These are phyloP conservation scores for Halictus quadricinctus DNA, from an alignment of 2,888 invertebrate genomes.

Conservation along the genomic window DNA sequence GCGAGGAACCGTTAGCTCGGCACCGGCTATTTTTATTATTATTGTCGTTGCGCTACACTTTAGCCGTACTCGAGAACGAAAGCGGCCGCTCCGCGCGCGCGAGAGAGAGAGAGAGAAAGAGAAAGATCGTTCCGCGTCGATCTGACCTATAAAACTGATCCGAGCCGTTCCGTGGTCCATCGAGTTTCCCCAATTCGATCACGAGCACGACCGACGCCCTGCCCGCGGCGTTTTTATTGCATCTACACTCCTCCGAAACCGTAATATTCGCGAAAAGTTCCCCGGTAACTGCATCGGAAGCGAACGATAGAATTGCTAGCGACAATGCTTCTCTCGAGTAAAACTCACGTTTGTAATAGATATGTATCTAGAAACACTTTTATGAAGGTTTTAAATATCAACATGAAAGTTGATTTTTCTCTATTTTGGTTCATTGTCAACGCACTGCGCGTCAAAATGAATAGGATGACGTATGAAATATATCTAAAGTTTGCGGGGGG, in stretches of 20 bases:
- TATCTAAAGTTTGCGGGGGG: no score
- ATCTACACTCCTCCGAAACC: not conserved
- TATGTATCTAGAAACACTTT: no score
- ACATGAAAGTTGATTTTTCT: no score
- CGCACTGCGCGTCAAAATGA: no score
- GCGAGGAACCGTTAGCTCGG: conserved; percentile 80
- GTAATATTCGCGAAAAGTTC: not conserved
- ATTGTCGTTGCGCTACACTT: conserved; percentile 65
- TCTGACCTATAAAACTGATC: conserved; percentile 51
- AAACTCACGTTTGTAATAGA: no score
- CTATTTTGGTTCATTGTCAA: no score
- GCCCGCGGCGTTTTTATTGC: not conserved
- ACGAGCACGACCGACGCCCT: not conserved
- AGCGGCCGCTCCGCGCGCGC: conserved; percentile 25
- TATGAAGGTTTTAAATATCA: no score
- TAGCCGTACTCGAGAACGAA: conserved; percentile 55
- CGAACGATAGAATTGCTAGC: not conserved
- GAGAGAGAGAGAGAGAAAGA: not conserved
- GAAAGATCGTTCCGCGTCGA: conserved; percentile 9
- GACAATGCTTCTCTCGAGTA: not conserved
- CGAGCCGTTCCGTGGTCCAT: not conserved
- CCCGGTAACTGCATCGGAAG: not conserved
- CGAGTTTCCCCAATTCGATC: conserved; percentile 8
- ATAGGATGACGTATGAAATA: no score
- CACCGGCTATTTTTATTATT: conserved; percentile 78